A percentile compares a stretch with the other conserved stretches of the same genome.
Conservation (phyloP, 2,113 vertebrate genomes). For the Nothocercus nigrocapillus region DNA sequence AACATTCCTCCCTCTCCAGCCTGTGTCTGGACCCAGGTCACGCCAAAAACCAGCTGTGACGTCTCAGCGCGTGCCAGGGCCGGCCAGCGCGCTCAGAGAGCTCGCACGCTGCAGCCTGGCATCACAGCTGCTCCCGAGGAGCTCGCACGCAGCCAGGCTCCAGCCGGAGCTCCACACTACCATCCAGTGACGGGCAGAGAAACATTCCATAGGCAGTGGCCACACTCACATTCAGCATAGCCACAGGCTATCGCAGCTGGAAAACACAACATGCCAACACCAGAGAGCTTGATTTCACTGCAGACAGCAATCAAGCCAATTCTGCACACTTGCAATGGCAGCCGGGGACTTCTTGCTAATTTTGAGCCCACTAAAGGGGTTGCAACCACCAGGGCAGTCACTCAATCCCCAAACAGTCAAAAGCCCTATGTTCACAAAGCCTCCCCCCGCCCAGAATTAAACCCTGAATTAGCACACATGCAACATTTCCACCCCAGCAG, state of each 20-base stretch:
- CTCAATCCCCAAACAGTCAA: rapidly evolving
- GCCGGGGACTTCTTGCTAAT: rapidly evolving
- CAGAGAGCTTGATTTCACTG: not conserved
- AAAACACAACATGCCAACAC: not conserved
- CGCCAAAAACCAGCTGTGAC: slow-evolving; percentile 49
- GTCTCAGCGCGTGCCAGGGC: slow-evolving; percentile 21
- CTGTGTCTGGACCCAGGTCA: not conserved
- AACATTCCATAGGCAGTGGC: not conserved
- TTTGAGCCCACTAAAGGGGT: not conserved
- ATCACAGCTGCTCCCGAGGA: not conserved
- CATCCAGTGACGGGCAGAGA: slow-evolving; percentile 17
- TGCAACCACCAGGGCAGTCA: rapidly evolving
- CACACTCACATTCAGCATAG: rapidly evolving
- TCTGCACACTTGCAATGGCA: rapidly evolving
- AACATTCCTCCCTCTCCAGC: slow-evolving; percentile 11
- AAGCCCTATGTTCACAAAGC: rapidly evolving
- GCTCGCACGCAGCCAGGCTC: not conserved
- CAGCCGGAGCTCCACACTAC: not conserved
- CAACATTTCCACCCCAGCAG: not conserved
- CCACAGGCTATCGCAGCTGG: not conserved
- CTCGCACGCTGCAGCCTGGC: not conserved
- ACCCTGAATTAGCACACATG: rapidly evolving
- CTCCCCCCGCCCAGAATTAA: not conserved
- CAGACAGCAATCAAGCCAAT: not conserved
- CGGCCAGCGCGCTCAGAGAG: not conserved